Evolutionary conservation across 2,888 invertebrate species (phyloP).

Genomic region (Heliconius ethilla): DNA sequence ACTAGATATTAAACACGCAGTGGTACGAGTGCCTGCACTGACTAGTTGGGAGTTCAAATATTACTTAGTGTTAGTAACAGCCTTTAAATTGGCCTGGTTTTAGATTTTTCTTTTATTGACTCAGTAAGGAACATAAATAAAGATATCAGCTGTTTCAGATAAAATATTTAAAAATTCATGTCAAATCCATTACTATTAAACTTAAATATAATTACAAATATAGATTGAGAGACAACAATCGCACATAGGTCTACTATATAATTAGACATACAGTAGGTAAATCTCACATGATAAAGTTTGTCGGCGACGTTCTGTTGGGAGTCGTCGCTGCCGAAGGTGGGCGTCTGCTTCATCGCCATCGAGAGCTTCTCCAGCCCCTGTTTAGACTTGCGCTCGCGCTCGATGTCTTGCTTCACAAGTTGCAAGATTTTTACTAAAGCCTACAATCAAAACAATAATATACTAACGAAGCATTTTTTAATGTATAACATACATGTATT

Average conservation of each 20-base stretch:
- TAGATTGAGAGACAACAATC: not conserved
- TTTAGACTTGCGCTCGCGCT: conserved; percentile 93
- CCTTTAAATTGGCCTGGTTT: too few relatives aligned
- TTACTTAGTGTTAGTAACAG: too few relatives aligned
- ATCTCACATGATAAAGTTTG: conserved; percentile 93
- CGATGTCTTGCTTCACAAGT: conserved; percentile 92
- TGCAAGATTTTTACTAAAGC: conserved; percentile 92
- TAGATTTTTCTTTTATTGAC: too few relatives aligned
- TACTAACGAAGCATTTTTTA: not conserved
- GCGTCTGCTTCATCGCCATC: conserved; percentile 91
- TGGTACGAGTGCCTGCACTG: not conserved
- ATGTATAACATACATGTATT: too few relatives aligned
- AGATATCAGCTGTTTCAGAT: too few relatives aligned
- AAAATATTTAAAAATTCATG: too few relatives aligned
- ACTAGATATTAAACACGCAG: not conserved
- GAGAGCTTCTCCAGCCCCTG: conserved; percentile 94
- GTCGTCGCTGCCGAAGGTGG: conserved; percentile 92
- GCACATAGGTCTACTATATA: not conserved
- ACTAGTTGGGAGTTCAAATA: too few relatives aligned
- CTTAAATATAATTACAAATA: not conserved
- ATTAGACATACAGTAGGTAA: not conserved
- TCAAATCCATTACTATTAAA: too few relatives aligned
- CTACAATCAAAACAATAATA: conserved; percentile 62
- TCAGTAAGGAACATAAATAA: too few relatives aligned
- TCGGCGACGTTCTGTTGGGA: conserved; percentile 95